phyloP scores from a whole-genome alignment of 2,797 vertebrate genomes.

The Phrynocephalus vlangalii region DNA sequence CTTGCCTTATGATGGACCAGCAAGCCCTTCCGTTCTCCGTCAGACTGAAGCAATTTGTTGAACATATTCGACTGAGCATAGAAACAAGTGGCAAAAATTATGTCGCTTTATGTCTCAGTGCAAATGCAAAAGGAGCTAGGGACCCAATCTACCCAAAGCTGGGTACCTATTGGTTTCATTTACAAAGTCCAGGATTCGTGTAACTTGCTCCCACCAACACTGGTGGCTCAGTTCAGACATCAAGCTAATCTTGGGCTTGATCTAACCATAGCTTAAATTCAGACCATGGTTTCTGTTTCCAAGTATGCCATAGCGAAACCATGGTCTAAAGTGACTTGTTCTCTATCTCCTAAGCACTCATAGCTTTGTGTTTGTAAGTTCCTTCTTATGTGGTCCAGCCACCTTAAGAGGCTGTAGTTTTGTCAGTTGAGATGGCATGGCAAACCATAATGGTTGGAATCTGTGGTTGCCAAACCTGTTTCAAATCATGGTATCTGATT shows the following conservation, averaged over 20 bases:
- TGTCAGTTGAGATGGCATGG: not conserved
- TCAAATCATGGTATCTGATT: not conserved
- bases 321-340: not conserved
- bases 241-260: not conserved
- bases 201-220: not conserved
- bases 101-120: slow-evolving; percentile 71
- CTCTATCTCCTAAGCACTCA: not conserved
- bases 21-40: slow-evolving; percentile 77
- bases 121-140: slow-evolving; percentile 48
- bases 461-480: not conserved
- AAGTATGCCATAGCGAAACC: not conserved
- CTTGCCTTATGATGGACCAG: slow-evolving; percentile 86
- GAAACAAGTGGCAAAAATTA: slow-evolving; percentile 72
- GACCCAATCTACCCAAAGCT: slow-evolving; percentile 22
- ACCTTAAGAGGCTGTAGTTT: not conserved
- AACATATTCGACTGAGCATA: slow-evolving; percentile 74
- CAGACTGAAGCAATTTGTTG: slow-evolving; percentile 74
- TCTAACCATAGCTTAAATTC: slow-evolving; percentile 5
- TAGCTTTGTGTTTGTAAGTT: not conserved
- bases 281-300: not conserved
- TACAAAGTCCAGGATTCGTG: slow-evolving; percentile 1
- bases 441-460: not conserved
- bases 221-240: slow-evolving; percentile 8
- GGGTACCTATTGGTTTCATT: not conserved
- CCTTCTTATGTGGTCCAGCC: not conserved